Base-by-base conservation (phyloP, 2,113 vertebrate species). In the Hemichromis elongatus region DNA sequence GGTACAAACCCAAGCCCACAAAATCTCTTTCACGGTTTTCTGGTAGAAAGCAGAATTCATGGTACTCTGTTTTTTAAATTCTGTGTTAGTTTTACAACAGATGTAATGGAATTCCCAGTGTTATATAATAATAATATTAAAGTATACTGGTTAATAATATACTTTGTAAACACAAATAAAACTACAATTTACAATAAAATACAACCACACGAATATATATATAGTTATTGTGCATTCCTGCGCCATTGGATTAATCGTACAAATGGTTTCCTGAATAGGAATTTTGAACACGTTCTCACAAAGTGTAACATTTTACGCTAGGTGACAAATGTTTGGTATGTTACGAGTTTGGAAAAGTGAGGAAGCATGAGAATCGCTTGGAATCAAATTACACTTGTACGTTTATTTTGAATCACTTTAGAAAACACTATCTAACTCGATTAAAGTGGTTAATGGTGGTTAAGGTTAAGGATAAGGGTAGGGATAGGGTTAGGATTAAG, bases 51-150 rank as follows among this genome's bases (percentile, higher is more conserved):
- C 63, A 68, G 63, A 68, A 42, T 42, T 68, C 1, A 42, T 68
- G 63, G n/a, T 40, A 42, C 2, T 21, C 4, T 24, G 12, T 0
- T 40, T 61, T 42, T 42, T 0, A 4, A 42, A 42, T 42, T 7
- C 37, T 68, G 37, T 68, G 12, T 42, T 42, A 0, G 13, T 42
- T 68, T 68, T n/a, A n/a, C n/a, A n/a, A n/a, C n/a, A n/a, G n/a
- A n/a, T n/a, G n/a, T n/a, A n/a, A n/a, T n/a, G n/a, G n/a, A n/a
- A n/a, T n/a, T n/a, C n/a, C 37, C 19, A 21, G 61, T 21, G n/a
- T n/a, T n/a, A 37, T 37, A 63, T 37, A 37, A 21, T 63, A 13
- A 63, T 37, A 37, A 63, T 8, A 21, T n/a, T 63, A 63, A 7
- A n/a, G 6, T 21, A 7, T 63, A 63, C 37, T 63, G 1, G 40